Conservation (phyloP, 2,113 vertebrate species). For the Petrocephalus microphthalmus region DNA sequence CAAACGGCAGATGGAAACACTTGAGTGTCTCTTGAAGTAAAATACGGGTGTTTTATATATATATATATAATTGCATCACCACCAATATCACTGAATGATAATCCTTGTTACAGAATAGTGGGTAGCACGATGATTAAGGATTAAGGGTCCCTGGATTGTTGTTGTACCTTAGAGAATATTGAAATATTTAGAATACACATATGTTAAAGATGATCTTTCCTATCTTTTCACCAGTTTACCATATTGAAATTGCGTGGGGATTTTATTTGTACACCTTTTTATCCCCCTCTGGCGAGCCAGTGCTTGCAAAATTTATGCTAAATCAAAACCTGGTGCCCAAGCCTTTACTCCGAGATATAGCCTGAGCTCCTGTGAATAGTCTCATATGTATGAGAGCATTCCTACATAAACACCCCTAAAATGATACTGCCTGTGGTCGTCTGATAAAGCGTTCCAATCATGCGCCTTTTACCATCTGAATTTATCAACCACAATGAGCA, state of each 20-base stretch:
- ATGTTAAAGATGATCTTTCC: background rate
- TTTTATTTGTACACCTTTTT: background rate
- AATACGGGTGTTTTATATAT: background rate
- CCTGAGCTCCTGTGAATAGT: background rate
- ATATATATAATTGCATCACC: background rate
- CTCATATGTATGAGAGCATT: background rate
- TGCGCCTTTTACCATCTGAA: background rate
- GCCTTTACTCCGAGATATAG: background rate
- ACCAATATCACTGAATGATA: background rate
- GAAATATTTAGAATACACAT: background rate
- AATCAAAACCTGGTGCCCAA: background rate
- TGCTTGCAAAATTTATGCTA: background rate
- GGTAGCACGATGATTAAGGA: background rate
- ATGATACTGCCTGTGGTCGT: background rate
- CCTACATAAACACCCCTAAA: background rate
- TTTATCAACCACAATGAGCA: conserved; percentile 9
- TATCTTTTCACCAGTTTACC: background rate
- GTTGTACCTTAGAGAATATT: background rate
- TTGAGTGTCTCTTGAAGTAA: background rate
- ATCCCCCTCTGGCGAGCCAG: background rate
- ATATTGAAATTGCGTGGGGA: background rate
- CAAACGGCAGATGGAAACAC: background rate
- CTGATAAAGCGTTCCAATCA: conserved; percentile 21
- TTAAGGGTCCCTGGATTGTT: background rate
- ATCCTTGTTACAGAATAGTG: background rate